Conservation (phyloP, 2,888 invertebrate genomes). For the Amiota communis region DNA sequence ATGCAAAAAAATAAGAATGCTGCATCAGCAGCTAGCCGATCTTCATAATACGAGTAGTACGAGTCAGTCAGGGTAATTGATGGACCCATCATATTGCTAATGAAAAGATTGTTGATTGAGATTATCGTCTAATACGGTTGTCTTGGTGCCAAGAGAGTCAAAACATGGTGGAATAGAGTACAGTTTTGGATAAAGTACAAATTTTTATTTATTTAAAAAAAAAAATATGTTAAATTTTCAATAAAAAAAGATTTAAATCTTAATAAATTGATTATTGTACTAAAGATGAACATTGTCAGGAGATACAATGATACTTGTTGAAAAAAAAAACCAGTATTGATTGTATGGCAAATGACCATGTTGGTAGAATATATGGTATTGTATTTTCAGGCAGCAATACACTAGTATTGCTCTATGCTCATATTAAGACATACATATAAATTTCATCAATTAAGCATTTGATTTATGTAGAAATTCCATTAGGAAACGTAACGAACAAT, state of each 20-base stretch:
- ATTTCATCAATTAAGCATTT: slow-evolving; percentile 48
- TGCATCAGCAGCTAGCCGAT: no score
- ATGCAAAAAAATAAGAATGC: not conserved
- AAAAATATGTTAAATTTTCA: not conserved
- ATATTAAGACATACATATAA: no score
- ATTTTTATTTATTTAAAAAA: not conserved
- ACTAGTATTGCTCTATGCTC: no score
- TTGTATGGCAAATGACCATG: no score
- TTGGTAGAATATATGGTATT: no score
- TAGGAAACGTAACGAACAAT: slow-evolving; percentile 39
- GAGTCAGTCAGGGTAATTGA: not conserved
- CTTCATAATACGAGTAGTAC: no score
- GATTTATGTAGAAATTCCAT: slow-evolving; percentile 63
- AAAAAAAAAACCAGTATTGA: no score
- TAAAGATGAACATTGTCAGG: no score
- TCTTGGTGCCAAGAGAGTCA: not conserved
- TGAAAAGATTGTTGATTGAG: not conserved
- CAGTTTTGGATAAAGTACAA: not conserved
- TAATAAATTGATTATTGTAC: no score
- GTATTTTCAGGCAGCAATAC: no score
- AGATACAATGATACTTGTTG: no score
- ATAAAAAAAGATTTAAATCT: not conserved
- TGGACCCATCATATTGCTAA: not conserved
- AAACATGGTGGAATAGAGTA: not conserved
- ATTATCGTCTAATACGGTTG: not conserved